Evolutionary conservation across 2,797 vertebrate species (phyloP).

Genomic region (Smutsia gigantea): DNA sequence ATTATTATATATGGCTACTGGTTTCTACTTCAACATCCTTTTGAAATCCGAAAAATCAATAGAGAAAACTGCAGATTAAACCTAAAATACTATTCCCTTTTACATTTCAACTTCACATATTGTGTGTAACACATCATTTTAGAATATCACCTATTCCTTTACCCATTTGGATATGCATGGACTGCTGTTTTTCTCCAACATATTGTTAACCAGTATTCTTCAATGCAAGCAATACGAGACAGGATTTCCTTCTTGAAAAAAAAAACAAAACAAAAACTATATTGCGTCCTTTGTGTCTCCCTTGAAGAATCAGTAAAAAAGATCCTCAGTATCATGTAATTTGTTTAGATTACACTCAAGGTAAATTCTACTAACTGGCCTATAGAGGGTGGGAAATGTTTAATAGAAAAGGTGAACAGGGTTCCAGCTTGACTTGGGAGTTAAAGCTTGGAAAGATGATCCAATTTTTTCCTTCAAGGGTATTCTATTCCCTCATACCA

Average conservation of each 20-base stretch:
- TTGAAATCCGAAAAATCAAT: conserved; percentile 10
- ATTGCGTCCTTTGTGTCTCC: background rate
- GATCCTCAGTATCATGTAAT: background rate
- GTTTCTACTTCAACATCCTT: conserved; percentile 15
- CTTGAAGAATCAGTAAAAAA: background rate
- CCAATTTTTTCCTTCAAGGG: conserved; percentile 37
- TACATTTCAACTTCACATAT: background rate
- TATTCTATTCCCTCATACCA: background rate
- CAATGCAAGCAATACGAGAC: background rate
- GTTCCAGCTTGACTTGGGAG: background rate
- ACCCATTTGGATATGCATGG: background rate
- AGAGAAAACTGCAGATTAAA: background rate
- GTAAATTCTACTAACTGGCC: background rate
- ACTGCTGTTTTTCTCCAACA: background rate
- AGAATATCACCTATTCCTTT: background rate
- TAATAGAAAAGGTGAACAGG: background rate
- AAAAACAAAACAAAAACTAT: background rate
- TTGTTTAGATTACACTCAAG: background rate
- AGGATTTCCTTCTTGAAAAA: background rate
- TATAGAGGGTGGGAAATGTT: background rate
- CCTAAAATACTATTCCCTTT: background rate
- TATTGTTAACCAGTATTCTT: background rate
- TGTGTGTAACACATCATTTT: background rate
- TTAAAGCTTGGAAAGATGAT: conserved; percentile 25
- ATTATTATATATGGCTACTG: background rate